Evolutionary conservation across 2,888 invertebrate species (phyloP).

Genomic region (Apamea epomidion): DNA sequence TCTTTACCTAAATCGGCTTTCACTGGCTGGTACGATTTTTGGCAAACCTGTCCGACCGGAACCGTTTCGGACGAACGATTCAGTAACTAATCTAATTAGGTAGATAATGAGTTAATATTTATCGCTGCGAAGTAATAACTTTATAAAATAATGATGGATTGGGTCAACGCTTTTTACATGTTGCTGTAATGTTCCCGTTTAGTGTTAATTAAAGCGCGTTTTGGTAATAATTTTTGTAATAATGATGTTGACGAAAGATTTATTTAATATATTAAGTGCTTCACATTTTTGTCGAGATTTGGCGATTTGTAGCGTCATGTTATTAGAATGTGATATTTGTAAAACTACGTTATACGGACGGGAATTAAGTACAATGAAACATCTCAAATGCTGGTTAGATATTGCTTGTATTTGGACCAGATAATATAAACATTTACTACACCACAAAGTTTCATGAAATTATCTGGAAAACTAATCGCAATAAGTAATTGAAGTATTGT

Average conservation of each 20-base stretch:
- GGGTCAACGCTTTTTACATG: slow-evolving; percentile 30
- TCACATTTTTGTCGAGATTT: neutral
- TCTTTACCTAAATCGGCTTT: slow-evolving; percentile 73
- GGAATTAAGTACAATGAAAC: neutral
- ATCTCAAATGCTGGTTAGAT: neutral
- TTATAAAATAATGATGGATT: slow-evolving; percentile 36
- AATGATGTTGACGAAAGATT: neutral
- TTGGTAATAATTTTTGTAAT: slow-evolving; percentile 21
- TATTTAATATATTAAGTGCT: neutral
- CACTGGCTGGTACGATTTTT: slow-evolving; percentile 63
- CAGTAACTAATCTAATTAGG: slow-evolving; percentile 48
- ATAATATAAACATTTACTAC: neutral
- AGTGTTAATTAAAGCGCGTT: slow-evolving; percentile 30
- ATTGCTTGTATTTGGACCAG: no score
- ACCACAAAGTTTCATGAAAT: neutral
- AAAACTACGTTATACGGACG: neutral
- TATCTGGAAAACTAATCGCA: neutral
- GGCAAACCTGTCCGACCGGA: slow-evolving; percentile 38
- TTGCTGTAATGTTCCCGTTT: slow-evolving; percentile 29
- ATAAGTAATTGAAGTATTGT: neutral
- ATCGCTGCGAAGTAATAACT: slow-evolving; percentile 15
- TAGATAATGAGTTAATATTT: slow-evolving; percentile 40
- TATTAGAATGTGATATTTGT: neutral
- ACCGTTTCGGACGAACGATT: slow-evolving; percentile 35
- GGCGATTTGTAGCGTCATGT: no score